These are phyloP conservation scores for Nothura maculosa DNA, from an alignment of 2,797 vertebrate genomes.

Conservation along the genomic window DNA sequence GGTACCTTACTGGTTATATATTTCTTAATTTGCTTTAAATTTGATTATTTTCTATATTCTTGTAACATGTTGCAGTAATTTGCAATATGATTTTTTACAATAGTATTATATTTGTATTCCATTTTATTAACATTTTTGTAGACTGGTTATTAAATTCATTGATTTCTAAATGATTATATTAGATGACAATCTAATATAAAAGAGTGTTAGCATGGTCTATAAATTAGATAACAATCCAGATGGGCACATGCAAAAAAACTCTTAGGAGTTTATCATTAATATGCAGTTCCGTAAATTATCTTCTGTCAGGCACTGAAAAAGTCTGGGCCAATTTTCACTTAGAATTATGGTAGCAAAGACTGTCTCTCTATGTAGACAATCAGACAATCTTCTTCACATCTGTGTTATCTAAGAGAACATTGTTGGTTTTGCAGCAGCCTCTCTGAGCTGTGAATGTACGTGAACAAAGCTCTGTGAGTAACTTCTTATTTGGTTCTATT, in stretches of 20 bases:
- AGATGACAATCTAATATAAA: constrained; percentile 51
- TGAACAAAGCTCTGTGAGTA: background rate
- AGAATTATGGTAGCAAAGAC: background rate
- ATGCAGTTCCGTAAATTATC: background rate
- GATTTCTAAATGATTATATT: constrained; percentile 36
- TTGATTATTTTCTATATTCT: background rate
- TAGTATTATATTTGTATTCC: constrained; percentile 10
- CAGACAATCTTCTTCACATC: background rate
- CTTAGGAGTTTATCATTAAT: constrained; percentile 8
- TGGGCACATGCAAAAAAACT: background rate
- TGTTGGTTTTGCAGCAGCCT: background rate
- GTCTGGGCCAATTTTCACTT: background rate
- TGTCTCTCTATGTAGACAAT: background rate
- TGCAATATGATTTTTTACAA: background rate
- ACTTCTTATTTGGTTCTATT: too few species aligned
- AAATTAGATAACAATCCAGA: constrained; percentile 58
- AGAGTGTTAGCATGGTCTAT: constrained; percentile 12
- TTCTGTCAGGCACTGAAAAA: background rate
- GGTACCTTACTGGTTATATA: background rate
- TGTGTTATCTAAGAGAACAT: background rate
- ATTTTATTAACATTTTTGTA: constrained; percentile 44
- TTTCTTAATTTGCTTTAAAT: constrained; percentile 14
- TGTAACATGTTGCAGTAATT: background rate
- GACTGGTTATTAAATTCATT: background rate
- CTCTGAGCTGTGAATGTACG: background rate